Evolutionary conservation across 2,113 vertebrate genomes (phyloP).

Genomic region (Potamarius usumacintae): DNA sequence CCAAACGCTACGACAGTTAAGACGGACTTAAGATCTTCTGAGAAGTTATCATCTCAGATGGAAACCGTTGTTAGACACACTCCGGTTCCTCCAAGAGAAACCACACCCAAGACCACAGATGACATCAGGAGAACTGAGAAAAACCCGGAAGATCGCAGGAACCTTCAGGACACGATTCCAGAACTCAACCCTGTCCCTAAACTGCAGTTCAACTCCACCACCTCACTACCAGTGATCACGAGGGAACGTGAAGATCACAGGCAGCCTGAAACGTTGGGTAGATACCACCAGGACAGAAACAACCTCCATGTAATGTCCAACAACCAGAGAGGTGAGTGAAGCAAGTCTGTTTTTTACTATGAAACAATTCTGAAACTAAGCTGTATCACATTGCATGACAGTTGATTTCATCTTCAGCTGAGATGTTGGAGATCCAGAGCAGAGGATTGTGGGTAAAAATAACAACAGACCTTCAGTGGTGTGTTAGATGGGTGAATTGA

Average conservation of each 20-base stretch:
- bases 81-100: slow-evolving; percentile 38
- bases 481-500: slow-evolving; percentile 8
- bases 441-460: slow-evolving; percentile 1
- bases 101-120: not conserved
- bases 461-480: not conserved
- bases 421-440: not conserved
- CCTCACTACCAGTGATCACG: slow-evolving; percentile 60
- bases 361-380: not conserved
- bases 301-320: slow-evolving; percentile 59
- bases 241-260: slow-evolving; percentile 65
- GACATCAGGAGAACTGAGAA: slow-evolving; percentile 36
- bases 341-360: not conserved
- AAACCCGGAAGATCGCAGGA: not conserved
- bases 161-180: not conserved
- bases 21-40: slow-evolving; percentile 32
- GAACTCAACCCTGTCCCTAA: slow-evolving; percentile 44
- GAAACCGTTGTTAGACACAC: slow-evolving; percentile 41
- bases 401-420: not conserved
- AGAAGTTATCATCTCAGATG: slow-evolving; percentile 44
- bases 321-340: slow-evolving; percentile 21
- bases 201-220: slow-evolving; percentile 70
- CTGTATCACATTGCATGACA: not conserved
- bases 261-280: slow-evolving; percentile 55
- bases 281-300: slow-evolving; percentile 63
- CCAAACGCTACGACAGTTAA: slow-evolving; percentile 35